Percentiles rank a stretch among this genome's conserved stretches.
Conservation (phyloP, 2,888 invertebrate genomes). For the Ectemnius cavifrons region DNA sequence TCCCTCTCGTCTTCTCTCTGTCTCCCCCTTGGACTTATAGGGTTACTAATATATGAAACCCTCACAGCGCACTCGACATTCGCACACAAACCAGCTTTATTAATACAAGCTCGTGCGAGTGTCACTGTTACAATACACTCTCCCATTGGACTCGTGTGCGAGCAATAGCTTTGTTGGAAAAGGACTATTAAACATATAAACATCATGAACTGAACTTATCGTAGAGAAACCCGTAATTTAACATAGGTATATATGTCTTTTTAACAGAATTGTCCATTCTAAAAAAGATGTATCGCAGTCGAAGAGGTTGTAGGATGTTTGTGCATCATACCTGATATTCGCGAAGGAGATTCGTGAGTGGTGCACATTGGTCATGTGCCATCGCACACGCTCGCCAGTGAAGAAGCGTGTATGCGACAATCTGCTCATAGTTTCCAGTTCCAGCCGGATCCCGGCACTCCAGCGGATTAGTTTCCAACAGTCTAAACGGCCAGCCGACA, state of each 20-base stretch:
- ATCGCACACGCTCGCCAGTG: constrained; percentile 70
- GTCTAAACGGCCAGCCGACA: not conserved
- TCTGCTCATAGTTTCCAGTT: constrained; percentile 58
- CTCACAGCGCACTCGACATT: not conserved
- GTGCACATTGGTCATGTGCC: constrained; percentile 76
- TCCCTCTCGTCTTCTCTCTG: too few relatives aligned
- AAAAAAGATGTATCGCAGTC: too few relatives aligned
- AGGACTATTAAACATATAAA: too few relatives aligned
- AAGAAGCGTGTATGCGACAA: constrained; percentile 68
- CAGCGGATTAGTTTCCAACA: not conserved
- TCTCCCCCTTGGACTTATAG: constrained; percentile 41
- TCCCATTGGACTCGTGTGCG: too few relatives aligned
- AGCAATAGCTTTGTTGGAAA: too few relatives aligned
- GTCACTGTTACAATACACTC: too few relatives aligned
- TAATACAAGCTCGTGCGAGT: too few relatives aligned
- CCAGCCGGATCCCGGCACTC: not conserved
- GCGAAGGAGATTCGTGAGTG: constrained; percentile 72
- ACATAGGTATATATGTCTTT: too few relatives aligned
- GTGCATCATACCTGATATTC: constrained; percentile 68
- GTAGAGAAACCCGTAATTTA: too few relatives aligned
- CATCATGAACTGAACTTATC: too few relatives aligned
- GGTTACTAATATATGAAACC: constrained; percentile 39
- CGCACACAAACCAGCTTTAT: not conserved
- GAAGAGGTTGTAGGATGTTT: too few relatives aligned
- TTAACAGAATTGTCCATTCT: too few relatives aligned